Conservation (phyloP, 2,888 invertebrate species). For the Chloromyia formosa region DNA sequence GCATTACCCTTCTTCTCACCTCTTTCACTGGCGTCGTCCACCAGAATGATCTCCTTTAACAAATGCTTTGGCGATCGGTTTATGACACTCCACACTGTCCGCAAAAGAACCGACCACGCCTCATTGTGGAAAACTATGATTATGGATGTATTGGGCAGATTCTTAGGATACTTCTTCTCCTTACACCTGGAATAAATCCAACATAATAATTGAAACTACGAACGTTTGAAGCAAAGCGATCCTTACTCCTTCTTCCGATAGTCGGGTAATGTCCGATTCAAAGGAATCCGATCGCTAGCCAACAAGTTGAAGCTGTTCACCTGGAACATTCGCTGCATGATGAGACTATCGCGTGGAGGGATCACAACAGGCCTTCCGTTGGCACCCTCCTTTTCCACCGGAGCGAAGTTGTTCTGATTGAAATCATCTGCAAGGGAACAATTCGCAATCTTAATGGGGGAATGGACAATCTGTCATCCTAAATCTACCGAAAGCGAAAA, state of each 20-base stretch:
- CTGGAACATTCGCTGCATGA: slow-evolving; percentile 81
- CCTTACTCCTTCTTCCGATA: slow-evolving; percentile 79
- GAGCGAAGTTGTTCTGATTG: slow-evolving; percentile 81
- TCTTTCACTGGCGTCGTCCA: slow-evolving; percentile 85
- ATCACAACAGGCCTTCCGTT: slow-evolving; percentile 83
- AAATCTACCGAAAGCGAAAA: slow-evolving; percentile 18
- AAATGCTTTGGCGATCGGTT: slow-evolving; percentile 82
- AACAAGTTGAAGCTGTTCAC: slow-evolving; percentile 89
- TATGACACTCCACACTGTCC: slow-evolving; percentile 95
- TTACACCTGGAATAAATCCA: slow-evolving; percentile 68
- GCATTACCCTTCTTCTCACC: too few species aligned
- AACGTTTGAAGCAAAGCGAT: background rate
- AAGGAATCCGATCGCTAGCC: slow-evolving; percentile 86
- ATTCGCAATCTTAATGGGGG: background rate
- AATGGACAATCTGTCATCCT: background rate
- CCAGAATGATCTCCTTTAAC: slow-evolving; percentile 84
- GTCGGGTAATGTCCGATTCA: slow-evolving; percentile 85
- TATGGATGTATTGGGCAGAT: slow-evolving; percentile 86
- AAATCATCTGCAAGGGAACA: slow-evolving; percentile 59
- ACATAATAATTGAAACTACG: slow-evolving; percentile 3
- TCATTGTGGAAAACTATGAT: slow-evolving; percentile 99
- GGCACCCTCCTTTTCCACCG: slow-evolving; percentile 77
- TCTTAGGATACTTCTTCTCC: slow-evolving; percentile 66
- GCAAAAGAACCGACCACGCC: slow-evolving; percentile 95
- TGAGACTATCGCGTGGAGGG: slow-evolving; percentile 76